Evolutionary conservation across 2,113 vertebrate species (phyloP), one percentile per base, ranked within the genome.

Genomic region (Chionis minor): DNA sequence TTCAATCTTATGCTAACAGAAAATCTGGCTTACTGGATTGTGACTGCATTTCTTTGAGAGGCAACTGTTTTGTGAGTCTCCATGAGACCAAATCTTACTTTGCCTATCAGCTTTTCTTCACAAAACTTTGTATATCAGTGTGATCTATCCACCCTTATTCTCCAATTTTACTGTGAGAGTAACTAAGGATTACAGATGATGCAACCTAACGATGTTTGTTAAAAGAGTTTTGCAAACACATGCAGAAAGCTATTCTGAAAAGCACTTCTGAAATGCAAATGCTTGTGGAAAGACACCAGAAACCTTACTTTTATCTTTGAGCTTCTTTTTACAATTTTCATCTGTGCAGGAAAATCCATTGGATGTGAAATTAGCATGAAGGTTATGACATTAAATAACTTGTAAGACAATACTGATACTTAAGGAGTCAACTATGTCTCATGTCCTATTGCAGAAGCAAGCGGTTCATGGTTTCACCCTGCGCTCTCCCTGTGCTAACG

Each of bases 231-330:
- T 85, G 81, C 90, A 93, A 90, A 96, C 84, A 97, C 99, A 99
- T 99, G 99, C 99, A 99, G 95, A 98, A 93, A 97, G 94, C 78
- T 96, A 38, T 90, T 94, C 72, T 92, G 86, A 93, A 96, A 91
- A 97, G 94, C 65, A 91, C 30, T 94, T 95, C 61, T 71, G 95
- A 96, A 95, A 96, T 56, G 94, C 73, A 96, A 96, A 96, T 83
- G 92, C 84, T 88, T 54, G 88, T 91, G 94, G 87, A 96, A 94
- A 96, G 94, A 96, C 81, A 97, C 63, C 89, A 92, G 94, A 96
- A 98, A 97, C 97, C 99, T 99, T 99, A 99, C 99, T 99, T 99
- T 99, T 99, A 94, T 99, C 99, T 98, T 99, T 99, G 96, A 99
- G 99, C 98, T 99, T 99, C 99, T 99, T 99, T 99, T 99, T 99